Percentiles rank a stretch among this genome's conserved stretches.
Conservation (phyloP, 2,888 invertebrate genomes). For the Helicoverpa assulta region DNA sequence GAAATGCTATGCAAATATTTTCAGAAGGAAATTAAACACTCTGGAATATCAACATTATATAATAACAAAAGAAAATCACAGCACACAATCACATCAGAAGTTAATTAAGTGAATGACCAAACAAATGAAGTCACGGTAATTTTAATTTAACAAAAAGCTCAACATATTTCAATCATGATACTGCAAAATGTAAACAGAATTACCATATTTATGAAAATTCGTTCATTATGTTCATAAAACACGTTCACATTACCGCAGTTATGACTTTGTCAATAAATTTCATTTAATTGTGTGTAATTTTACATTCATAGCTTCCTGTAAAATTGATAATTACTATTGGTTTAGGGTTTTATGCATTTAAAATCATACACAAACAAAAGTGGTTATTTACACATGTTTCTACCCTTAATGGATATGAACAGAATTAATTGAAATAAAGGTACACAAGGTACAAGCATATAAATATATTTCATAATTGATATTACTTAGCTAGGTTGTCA, state of each 20-base stretch:
- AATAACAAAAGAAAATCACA: constrained; percentile 11
- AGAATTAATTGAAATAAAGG: background rate
- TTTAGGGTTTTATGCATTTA: background rate
- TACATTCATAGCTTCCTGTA: constrained; percentile 12
- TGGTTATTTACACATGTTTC: background rate
- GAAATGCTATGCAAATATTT: background rate
- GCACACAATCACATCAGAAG: constrained; percentile 23
- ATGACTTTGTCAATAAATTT: constrained; percentile 26
- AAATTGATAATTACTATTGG: constrained; percentile 6
- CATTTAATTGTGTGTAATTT: constrained; percentile 12
- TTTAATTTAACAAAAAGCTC: constrained; percentile 61
- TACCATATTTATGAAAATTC: constrained; percentile 72
- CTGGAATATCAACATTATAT: background rate
- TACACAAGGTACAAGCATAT: too few species aligned
- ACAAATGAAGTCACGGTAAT: constrained; percentile 47
- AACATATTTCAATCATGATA: constrained; percentile 70
- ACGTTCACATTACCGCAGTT: constrained; percentile 34
- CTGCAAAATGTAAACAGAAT: constrained; percentile 69
- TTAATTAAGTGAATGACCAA: constrained; percentile 42
- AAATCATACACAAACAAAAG: constrained; percentile 1
- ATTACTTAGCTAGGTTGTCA: too few species aligned
- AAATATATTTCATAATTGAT: too few species aligned
- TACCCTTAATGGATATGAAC: background rate
- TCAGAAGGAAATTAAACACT: background rate
- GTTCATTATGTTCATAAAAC: constrained; percentile 51